phyloP scores from a whole-genome alignment of 2,113 vertebrate species.

The Eidolon helvum region DNA sequence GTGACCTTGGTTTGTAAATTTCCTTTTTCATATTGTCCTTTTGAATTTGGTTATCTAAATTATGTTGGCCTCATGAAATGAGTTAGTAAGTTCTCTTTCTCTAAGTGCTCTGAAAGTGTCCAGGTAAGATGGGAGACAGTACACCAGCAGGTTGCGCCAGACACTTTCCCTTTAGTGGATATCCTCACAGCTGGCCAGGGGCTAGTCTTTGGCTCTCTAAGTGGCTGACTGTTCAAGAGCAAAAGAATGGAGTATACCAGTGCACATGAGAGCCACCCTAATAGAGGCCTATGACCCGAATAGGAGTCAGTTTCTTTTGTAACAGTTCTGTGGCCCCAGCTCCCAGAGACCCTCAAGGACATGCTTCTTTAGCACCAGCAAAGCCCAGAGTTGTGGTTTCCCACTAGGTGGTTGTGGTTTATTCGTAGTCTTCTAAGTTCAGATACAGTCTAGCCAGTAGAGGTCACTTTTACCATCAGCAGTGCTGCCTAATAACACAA shows the following conservation, averaged over 20 bases:
- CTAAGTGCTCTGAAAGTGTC: background rate
- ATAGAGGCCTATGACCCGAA: background rate
- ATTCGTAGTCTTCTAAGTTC: background rate
- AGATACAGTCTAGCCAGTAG: background rate
- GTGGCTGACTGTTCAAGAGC: background rate
- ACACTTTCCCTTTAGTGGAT: background rate
- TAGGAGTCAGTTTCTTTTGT: background rate
- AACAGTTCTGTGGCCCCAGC: background rate
- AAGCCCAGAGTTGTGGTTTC: background rate
- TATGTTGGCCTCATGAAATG: background rate
- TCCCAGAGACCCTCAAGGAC: background rate
- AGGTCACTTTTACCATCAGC: background rate
- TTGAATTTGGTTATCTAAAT: background rate
- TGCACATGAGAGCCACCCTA: background rate
- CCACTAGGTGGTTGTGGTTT: background rate
- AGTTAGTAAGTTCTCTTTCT: background rate
- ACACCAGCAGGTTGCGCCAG: background rate
- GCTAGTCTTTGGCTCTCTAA: background rate
- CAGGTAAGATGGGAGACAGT: background rate
- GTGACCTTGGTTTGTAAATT: background rate
- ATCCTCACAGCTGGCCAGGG: background rate
- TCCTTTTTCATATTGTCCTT: background rate
- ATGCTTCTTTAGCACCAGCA: background rate
- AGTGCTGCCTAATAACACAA: background rate
- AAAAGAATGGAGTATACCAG: background rate